A percentile compares a stretch with the other conserved stretches of the same genome.
These are phyloP conservation scores for Oryzias dopingdopingensis DNA, from an alignment of 2,797 vertebrate genomes.

Conservation along the genomic window DNA sequence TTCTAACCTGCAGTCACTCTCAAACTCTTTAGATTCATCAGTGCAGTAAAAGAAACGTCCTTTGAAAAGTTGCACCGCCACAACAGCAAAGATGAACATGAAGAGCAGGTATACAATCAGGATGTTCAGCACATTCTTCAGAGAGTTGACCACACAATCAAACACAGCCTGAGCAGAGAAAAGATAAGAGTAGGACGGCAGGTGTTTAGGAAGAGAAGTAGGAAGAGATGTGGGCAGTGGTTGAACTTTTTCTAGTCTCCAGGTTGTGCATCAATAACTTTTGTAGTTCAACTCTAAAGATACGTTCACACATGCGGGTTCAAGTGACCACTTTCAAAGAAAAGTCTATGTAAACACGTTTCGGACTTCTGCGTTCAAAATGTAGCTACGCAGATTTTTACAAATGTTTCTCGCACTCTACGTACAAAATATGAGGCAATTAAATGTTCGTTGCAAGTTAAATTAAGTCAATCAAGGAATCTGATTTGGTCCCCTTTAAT, in stretches of 20 bases:
- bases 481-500: too few relatives aligned
- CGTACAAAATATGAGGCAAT: too few relatives aligned
- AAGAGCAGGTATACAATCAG: constrained; percentile 96
- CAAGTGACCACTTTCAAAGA: too few relatives aligned
- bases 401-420: too few relatives aligned
- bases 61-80: constrained; percentile 95
- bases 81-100: constrained; percentile 98
- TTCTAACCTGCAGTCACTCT: constrained; percentile 81
- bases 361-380: too few relatives aligned
- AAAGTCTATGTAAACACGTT: too few relatives aligned
- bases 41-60: constrained; percentile 96
- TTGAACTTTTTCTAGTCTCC: background rate
- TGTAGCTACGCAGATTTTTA: too few relatives aligned
- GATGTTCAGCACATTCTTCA: constrained; percentile 97
- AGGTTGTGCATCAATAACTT: background rate
- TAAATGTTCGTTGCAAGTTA: too few relatives aligned
- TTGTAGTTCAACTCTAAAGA: background rate
- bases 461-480: too few relatives aligned
- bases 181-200: constrained; percentile 39
- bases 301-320: too few relatives aligned
- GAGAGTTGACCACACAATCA: constrained; percentile 95
- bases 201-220: background rate
- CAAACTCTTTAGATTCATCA: constrained; percentile 92
- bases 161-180: constrained; percentile 83
- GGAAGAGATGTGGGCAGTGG: background rate